phyloP scores from a whole-genome alignment of 2,113 vertebrate species.

The Scomber japonicus region DNA sequence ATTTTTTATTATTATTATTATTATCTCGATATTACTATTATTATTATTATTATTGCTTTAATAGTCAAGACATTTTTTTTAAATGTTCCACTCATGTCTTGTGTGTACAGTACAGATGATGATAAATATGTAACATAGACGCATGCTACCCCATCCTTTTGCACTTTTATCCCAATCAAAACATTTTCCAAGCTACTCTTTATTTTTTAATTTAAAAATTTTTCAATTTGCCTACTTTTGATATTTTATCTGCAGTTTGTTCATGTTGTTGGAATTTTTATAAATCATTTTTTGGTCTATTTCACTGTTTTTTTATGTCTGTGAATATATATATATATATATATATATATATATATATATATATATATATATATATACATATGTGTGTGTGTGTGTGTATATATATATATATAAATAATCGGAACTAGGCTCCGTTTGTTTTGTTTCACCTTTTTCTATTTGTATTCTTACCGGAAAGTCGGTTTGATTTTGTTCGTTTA shows the following conservation, averaged over 20 bases:
- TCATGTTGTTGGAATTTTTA: conserved; percentile 23
- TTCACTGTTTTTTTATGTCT: conserved; percentile 19
- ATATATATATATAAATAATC: neutral
- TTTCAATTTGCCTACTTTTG: neutral
- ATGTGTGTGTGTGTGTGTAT: no score
- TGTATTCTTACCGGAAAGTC: neutral
- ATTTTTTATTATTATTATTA: conserved; percentile 52
- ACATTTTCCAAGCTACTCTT: neutral
- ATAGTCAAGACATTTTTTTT: neutral
- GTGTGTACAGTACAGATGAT: conserved; percentile 5
- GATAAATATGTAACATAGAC: conserved; percentile 16
- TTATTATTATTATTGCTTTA: conserved; percentile 1
- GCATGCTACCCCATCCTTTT: conserved; percentile 18
- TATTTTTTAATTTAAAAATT: neutral
- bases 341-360: neutral
- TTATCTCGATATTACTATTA: conserved; percentile 17
- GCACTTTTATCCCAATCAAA: conserved; percentile 40
- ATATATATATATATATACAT: no score
- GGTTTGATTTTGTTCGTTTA: neutral
- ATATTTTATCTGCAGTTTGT: conserved; percentile 21
- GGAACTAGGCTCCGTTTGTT: conserved; percentile 8
- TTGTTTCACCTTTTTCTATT: neutral
- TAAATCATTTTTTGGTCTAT: neutral
- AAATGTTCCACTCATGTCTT: neutral
- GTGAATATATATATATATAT: conserved; percentile 54